A percentile compares a stretch with the other conserved stretches of the same genome.
Evolutionary conservation across 2,797 vertebrate genomes (phyloP).

Genomic region (Eleutherodactylus coqui): DNA sequence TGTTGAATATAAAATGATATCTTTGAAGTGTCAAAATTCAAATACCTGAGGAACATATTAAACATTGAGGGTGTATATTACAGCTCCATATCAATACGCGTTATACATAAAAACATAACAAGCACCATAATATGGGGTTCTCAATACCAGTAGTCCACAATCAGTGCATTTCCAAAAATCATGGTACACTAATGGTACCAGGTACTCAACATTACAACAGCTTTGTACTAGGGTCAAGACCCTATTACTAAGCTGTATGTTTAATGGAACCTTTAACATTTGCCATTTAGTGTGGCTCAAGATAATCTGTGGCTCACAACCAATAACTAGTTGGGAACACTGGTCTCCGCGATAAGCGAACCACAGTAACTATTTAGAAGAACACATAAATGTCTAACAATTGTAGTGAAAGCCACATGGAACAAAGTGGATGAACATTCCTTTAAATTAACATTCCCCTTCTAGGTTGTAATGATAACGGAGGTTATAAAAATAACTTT

Average conservation of each 20-base stretch:
- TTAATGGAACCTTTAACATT: background rate
- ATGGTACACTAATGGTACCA: background rate
- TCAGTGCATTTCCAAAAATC: background rate
- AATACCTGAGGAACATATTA: conserved; percentile 71
- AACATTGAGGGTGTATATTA: background rate
- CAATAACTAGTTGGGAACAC: no score
- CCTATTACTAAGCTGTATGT: background rate
- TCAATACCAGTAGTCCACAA: background rate
- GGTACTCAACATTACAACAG: background rate
- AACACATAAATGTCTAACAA: background rate
- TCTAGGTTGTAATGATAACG: background rate
- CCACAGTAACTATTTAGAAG: no score
- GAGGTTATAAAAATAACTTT: no score
- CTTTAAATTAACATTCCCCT: no score
- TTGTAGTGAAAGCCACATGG: background rate
- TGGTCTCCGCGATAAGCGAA: no score
- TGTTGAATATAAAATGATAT: conserved; percentile 83
- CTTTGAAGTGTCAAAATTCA: conserved; percentile 76
- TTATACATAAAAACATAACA: no score
- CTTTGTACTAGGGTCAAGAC: background rate
- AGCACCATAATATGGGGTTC: no score
- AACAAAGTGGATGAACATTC: background rate
- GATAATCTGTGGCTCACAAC: no score
- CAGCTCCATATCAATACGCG: background rate
- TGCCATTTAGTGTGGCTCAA: background rate